Percentiles rank a stretch among this genome's conserved stretches.
phyloP scores from a whole-genome alignment of 2,797 vertebrate species.

The Helarctos malayanus region DNA sequence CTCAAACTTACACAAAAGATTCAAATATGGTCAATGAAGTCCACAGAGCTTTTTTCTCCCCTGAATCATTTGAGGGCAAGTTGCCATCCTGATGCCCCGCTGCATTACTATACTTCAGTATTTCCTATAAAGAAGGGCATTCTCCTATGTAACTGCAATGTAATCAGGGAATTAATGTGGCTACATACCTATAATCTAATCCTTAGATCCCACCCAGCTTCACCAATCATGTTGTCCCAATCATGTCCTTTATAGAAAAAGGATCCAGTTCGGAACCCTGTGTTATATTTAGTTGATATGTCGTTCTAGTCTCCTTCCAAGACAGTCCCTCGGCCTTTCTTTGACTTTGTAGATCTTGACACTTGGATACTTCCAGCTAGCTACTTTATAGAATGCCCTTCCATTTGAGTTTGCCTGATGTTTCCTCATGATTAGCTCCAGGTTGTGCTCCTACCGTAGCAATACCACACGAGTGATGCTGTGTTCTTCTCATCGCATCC shows the following conservation, averaged over 20 bases:
- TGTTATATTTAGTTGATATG: background rate
- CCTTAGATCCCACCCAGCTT: background rate
- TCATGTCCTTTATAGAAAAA: background rate
- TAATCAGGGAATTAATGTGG: background rate
- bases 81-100: background rate
- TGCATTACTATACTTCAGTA: background rate
- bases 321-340: background rate
- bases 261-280: background rate
- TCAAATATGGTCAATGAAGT: background rate
- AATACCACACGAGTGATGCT: background rate
- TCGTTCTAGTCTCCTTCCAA: background rate
- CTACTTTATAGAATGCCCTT: background rate
- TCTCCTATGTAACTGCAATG: background rate
- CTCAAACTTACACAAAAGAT: slow-evolving; percentile 8
- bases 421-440: background rate
- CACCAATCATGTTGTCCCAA: background rate
- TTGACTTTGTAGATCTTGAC: slow-evolving; percentile 1
- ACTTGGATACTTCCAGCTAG: background rate
- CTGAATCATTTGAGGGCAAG: background rate
- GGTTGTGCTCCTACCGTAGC: background rate
- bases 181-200: background rate
- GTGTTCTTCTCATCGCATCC: background rate
- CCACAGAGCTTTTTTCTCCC: background rate
- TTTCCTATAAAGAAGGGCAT: background rate
- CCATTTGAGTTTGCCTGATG: background rate